Percentiles rank a stretch among this genome's conserved stretches.
phyloP scores from a whole-genome alignment of 2,888 invertebrate species.

The Dynastes tityus region DNA sequence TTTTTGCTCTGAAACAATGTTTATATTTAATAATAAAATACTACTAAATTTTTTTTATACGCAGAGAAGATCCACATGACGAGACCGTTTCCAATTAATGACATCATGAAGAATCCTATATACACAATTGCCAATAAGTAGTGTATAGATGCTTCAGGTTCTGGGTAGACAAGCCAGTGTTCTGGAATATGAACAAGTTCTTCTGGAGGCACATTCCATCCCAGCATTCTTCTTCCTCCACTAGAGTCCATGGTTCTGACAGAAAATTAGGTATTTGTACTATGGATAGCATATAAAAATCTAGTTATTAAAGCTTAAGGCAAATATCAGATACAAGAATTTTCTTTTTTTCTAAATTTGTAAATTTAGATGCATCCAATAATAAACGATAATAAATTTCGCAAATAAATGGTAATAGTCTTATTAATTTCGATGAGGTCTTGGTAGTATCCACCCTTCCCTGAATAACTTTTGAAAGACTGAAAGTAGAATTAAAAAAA shows the following conservation, averaged over 20 bases:
- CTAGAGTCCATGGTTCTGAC: conserved; percentile 20
- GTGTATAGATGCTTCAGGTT: conserved; percentile 87
- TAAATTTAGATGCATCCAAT: too few species aligned
- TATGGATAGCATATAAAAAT: too few species aligned
- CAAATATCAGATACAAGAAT: too few species aligned
- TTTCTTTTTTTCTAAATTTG: too few species aligned
- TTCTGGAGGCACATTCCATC: conserved; percentile 85
- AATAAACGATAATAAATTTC: too few species aligned
- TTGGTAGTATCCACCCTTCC: too few species aligned
- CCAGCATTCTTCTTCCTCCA: conserved; percentile 71
- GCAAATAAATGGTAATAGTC: too few species aligned
- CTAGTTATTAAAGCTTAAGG: too few species aligned
- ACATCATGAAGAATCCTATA: conserved; percentile 81
- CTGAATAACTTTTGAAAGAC: too few species aligned
- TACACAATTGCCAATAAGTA: conserved; percentile 86
- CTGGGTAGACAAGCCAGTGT: conserved; percentile 86
- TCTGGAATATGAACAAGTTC: conserved; percentile 84
- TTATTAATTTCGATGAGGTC: too few species aligned
- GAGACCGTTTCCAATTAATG: conserved; percentile 86
- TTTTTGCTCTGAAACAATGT: conserved; percentile 75
- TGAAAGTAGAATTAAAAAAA: too few species aligned
- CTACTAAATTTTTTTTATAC: conserved; percentile 72
- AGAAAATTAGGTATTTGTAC: background rate
- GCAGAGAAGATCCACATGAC: conserved; percentile 89
- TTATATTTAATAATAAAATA: background rate